A percentile compares a stretch with the other conserved stretches of the same genome.
Evolutionary conservation across 1,140 invertebrate genomes (phyloP).

Genomic region (Hycleus phaleratus): DNA sequence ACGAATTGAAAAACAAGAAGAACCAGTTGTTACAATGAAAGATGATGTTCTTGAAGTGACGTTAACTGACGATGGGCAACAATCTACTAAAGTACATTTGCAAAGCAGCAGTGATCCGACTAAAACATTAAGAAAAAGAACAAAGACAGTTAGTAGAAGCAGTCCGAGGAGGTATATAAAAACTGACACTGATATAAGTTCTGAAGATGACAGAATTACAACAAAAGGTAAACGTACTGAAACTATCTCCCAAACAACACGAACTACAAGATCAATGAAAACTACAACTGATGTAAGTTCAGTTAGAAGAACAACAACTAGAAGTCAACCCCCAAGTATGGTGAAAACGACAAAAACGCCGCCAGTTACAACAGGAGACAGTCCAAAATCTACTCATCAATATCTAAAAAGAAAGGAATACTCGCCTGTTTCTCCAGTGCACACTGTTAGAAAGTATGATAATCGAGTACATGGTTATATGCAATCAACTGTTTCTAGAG

Average conservation of each 20-base stretch:
- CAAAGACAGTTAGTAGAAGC: slow-evolving; percentile 1
- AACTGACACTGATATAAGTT: slow-evolving; percentile 32
- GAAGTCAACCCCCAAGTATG: slow-evolving; percentile 1
- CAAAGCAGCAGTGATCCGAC: not conserved
- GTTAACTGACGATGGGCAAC: slow-evolving; percentile 21
- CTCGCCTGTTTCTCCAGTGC: not conserved
- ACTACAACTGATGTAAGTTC: not conserved
- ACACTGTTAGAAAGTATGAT: slow-evolving; percentile 24
- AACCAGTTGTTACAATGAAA: slow-evolving; percentile 33
- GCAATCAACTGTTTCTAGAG: slow-evolving; percentile 43
- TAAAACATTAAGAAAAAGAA: slow-evolving; percentile 5
- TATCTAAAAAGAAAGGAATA: slow-evolving; percentile 20
- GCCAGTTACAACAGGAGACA: not conserved
- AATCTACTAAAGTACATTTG: not conserved
- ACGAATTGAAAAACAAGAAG: slow-evolving; percentile 6
- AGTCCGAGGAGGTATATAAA: slow-evolving; percentile 5
- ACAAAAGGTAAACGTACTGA: not conserved
- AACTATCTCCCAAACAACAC: too few relatives aligned
- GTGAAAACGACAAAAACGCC: slow-evolving; percentile 3
- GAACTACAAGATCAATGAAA: not conserved
- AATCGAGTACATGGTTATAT: slow-evolving; percentile 39
- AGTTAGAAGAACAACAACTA: not conserved
- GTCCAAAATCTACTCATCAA: slow-evolving; percentile 9
- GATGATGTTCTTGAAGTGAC: slow-evolving; percentile 41
- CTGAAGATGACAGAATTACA: slow-evolving; percentile 32